Evolutionary conservation across 1,140 invertebrate genomes (phyloP).

Genomic region (Neodiprion virginianus): DNA sequence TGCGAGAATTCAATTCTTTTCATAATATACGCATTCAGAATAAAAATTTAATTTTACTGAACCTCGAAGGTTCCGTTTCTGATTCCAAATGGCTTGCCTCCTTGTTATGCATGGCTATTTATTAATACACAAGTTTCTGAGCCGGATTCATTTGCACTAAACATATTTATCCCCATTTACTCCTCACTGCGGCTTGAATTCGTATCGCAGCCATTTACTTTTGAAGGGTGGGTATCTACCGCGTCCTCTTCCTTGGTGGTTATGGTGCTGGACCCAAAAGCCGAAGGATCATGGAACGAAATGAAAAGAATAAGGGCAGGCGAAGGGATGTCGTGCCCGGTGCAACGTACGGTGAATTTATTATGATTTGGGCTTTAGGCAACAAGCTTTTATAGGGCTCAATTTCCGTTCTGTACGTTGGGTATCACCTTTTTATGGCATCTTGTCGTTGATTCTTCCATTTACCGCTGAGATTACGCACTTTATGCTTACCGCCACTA

Average conservation of each 20-base stretch:
- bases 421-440: conserved; percentile 12
- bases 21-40: no score
- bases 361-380: conserved; percentile 14
- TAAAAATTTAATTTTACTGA: no score
- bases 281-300: background rate
- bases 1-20: no score
- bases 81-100: no score
- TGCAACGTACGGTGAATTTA: conserved; percentile 13
- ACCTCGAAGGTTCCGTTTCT: no score
- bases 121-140: no score
- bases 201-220: no score
- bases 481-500: conserved; percentile 6
- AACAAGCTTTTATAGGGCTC: conserved; percentile 14
- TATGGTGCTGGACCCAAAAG: background rate
- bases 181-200: no score
- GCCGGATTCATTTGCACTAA: no score
- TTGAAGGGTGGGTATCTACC: background rate
- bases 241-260: background rate
- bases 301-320: background rate
- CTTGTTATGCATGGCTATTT: no score
- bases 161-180: no score
- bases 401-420: conserved; percentile 9
- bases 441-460: conserved; percentile 15
- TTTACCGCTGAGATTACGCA: conserved; percentile 13
- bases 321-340: background rate